These are phyloP conservation scores for Atta cephalotes DNA, from an alignment of 1,140 invertebrate genomes.

Conservation along the genomic window DNA sequence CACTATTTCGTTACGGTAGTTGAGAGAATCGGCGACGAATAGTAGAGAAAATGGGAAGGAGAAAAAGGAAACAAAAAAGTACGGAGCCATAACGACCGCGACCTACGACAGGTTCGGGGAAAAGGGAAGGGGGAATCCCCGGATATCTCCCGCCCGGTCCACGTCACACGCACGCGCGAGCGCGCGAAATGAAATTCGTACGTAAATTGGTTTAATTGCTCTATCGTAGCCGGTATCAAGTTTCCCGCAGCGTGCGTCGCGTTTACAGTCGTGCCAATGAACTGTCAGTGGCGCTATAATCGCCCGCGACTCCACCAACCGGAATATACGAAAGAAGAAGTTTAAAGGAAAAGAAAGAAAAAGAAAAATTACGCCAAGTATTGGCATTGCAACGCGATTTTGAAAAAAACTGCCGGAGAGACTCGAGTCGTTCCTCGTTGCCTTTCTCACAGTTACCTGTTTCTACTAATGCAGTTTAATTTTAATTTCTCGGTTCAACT, in stretches of 20 bases:
- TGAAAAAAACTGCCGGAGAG: constrained; percentile 30
- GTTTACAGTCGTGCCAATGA: constrained; percentile 75
- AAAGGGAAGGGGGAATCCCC: neutral
- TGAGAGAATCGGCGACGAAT: neutral
- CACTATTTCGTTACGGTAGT: neutral
- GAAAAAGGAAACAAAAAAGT: constrained; percentile 32
- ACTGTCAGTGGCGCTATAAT: constrained; percentile 68
- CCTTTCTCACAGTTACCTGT: too few relatives aligned
- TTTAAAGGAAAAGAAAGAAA: constrained; percentile 12
- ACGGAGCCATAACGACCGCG: constrained; percentile 63
- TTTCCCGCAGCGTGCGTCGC: constrained; percentile 69
- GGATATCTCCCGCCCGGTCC: constrained; percentile 4
- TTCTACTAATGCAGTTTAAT: too few relatives aligned
- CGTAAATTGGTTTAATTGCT: constrained; percentile 76
- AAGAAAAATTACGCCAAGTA: constrained; percentile 40
- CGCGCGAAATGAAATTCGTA: constrained; percentile 67
- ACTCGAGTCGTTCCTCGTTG: too few relatives aligned
- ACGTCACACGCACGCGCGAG: constrained; percentile 46
- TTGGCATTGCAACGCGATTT: constrained; percentile 17
- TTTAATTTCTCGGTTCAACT: too few relatives aligned
- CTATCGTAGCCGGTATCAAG: constrained; percentile 71
- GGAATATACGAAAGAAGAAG: constrained; percentile 34
- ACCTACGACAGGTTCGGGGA: constrained; percentile 67
- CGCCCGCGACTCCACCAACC: constrained; percentile 59
- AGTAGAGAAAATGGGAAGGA: too few relatives aligned